Conservation (phyloP, 2,888 invertebrate species). For the Drosophila kambysellisi region DNA sequence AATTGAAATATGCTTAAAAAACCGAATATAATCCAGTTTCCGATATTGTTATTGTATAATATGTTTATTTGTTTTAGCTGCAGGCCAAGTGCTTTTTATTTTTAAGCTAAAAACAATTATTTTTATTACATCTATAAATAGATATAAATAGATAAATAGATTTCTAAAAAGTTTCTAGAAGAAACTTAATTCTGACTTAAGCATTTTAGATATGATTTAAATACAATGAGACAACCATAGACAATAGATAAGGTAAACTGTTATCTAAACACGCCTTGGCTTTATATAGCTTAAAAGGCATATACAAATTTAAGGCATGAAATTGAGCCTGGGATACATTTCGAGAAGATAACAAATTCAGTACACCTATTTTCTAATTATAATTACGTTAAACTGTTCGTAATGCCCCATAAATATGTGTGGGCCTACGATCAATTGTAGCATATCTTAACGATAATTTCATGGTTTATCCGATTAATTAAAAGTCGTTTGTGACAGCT, state of each 20-base stretch:
- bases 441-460: conserved; percentile 32
- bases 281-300: neutral
- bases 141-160: neutral
- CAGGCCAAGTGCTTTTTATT: neutral
- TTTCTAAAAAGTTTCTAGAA: neutral
- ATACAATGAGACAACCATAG: neutral
- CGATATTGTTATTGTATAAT: neutral
- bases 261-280: neutral
- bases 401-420: conserved; percentile 24
- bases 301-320: neutral
- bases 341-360: conserved; percentile 4
- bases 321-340: neutral
- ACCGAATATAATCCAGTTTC: neutral
- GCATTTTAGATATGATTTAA: neutral
- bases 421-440: conserved; percentile 4
- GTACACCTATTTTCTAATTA: neutral
- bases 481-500: conserved; percentile 30
- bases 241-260: neutral
- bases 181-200: neutral
- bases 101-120: neutral
- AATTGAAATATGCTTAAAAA: too few species aligned
- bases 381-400: neutral
- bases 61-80: neutral
- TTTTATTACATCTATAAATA: neutral
- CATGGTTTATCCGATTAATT: conserved; percentile 55